Evolutionary conservation across 2,113 vertebrate genomes (phyloP).

Genomic region (Macroglossus sobrinus): DNA sequence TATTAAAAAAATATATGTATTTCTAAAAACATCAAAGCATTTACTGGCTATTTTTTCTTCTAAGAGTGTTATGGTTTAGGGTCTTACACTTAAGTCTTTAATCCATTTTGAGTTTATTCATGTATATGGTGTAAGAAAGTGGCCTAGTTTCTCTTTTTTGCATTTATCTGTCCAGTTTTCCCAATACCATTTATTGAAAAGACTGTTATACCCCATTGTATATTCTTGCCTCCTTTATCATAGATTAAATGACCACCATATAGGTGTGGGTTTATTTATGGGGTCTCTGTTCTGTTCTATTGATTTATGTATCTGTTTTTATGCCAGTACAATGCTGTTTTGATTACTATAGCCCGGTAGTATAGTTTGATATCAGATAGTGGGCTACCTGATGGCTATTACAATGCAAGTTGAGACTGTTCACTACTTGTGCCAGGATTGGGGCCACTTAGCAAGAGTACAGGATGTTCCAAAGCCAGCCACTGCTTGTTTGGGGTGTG

Average conservation of each 20-base stretch:
- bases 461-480: too few species aligned
- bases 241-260: background rate
- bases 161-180: background rate
- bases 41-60: background rate
- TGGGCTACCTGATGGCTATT: background rate
- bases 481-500: too few species aligned
- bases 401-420: too few species aligned
- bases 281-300: background rate
- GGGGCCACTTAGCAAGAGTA: too few species aligned
- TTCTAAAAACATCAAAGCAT: background rate
- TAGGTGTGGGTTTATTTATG: background rate
- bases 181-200: background rate
- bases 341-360: background rate
- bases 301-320: background rate
- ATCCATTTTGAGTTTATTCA: background rate
- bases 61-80: background rate
- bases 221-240: background rate
- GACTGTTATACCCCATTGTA: background rate
- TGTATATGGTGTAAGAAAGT: background rate
- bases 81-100: background rate
- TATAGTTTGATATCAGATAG: background rate
- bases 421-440: too few species aligned
- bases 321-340: background rate
- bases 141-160: too few species aligned
- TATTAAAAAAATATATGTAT: background rate